Evolutionary conservation across 37 sponge, comb jelly and placozoan species (phyloP).

Genomic region (Spongilla lacustris): DNA sequence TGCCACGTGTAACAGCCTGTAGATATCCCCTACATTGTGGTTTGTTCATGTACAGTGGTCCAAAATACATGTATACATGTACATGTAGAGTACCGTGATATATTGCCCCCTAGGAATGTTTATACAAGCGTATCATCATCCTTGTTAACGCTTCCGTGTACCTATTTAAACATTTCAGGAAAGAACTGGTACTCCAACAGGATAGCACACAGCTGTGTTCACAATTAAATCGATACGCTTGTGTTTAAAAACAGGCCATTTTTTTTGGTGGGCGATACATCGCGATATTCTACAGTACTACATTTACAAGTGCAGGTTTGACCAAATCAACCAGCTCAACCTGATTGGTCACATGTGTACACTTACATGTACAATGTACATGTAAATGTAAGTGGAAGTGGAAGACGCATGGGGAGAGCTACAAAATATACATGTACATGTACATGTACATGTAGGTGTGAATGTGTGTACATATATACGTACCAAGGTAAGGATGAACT

Average conservation of each 20-base stretch:
- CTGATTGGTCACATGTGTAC: constrained; percentile 1
- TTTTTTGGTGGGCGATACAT: neutral
- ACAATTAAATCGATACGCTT: neutral
- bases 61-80: neutral
- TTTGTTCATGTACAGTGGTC: too few species aligned
- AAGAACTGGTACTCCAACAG: constrained; percentile 1
- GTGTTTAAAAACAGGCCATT: too few species aligned
- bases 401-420: neutral
- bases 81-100: neutral
- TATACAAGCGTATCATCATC: too few species aligned
- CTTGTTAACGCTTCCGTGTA: too few species aligned
- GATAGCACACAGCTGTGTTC: neutral
- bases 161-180: constrained; percentile 35
- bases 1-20: neutral
- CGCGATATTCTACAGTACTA: too few species aligned
- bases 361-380: neutral
- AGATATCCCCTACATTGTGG: too few species aligned
- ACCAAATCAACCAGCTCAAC: neutral
- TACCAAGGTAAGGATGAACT: constrained; percentile 45
- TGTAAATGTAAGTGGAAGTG: neutral
- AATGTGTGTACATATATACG: neutral
- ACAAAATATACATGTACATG: neutral
- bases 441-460: neutral
- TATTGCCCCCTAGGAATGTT: too few species aligned
- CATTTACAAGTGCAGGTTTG: neutral